phyloP scores from a whole-genome alignment of 2,888 invertebrate genomes.

The Digitonthophagus gazella region DNA sequence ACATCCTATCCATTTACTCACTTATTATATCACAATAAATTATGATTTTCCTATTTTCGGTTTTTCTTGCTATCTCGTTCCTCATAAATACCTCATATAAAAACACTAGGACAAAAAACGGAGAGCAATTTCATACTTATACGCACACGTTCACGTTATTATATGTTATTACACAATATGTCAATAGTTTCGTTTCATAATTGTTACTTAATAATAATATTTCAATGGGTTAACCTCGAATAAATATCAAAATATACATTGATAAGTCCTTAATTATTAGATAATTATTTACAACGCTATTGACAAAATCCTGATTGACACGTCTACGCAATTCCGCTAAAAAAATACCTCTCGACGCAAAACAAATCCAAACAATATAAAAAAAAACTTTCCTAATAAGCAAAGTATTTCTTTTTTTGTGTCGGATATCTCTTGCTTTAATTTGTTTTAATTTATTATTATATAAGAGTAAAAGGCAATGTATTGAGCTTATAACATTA shows the following conservation, averaged over 20 bases:
- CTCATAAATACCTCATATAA: constrained; percentile 2
- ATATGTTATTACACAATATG: not conserved
- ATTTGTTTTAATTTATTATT: not conserved
- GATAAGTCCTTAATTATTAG: not conserved
- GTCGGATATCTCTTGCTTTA: too few species aligned
- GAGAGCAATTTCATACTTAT: not conserved
- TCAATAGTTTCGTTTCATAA: not conserved
- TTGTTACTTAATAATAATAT: not conserved
- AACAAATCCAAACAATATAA: not conserved
- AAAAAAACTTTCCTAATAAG: not conserved
- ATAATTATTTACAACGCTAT: not conserved
- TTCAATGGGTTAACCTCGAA: not conserved
- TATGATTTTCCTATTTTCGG: too few species aligned
- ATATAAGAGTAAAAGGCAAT: not conserved
- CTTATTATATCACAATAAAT: constrained; percentile 41
- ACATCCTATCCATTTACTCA: constrained; percentile 34
- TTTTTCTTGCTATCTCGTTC: constrained; percentile 31
- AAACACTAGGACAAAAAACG: not conserved
- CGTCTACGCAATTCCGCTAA: not conserved
- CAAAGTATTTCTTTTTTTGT: not conserved
- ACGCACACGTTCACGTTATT: not conserved
- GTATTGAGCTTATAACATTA: not conserved
- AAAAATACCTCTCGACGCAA: not conserved
- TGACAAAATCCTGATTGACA: not conserved
- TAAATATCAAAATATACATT: not conserved